Evolutionary conservation across 35 echinoderm and acorn worm genomes (phyloP).

Genomic region (Lytechinus variegatus): DNA sequence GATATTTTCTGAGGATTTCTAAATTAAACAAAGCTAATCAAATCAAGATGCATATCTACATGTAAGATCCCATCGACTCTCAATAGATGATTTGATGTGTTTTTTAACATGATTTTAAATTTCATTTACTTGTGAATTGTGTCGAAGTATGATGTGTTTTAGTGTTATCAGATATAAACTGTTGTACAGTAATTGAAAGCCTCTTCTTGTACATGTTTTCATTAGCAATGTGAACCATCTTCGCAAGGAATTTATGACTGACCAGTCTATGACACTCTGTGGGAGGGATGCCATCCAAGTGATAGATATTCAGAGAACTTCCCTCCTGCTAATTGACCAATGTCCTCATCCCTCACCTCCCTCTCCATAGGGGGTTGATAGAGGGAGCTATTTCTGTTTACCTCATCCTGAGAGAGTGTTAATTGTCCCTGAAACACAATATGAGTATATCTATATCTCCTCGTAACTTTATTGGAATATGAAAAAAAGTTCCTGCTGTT

Average conservation of each 20-base stretch:
- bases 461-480: not conserved
- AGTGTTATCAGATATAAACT: not conserved
- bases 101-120: no score
- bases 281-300: not conserved
- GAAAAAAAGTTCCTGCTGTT: not conserved
- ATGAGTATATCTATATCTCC: not conserved
- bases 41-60: no score
- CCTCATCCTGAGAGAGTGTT: not conserved
- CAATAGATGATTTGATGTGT: no score
- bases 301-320: conserved; percentile 13
- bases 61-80: no score
- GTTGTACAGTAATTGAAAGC: not conserved
- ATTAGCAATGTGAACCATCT: not conserved
- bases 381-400: not conserved
- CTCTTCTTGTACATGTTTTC: not conserved
- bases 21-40: no score
- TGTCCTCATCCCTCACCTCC: not conserved
- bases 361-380: not conserved
- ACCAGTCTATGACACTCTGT: not conserved
- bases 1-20: no score
- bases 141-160: no score
- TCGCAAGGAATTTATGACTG: not conserved
- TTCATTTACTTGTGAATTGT: no score
- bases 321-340: not conserved
- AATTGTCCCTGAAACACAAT: not conserved